These are phyloP conservation scores for Cylas formicarius DNA, from an alignment of 1,140 invertebrate genomes.

Conservation along the genomic window DNA sequence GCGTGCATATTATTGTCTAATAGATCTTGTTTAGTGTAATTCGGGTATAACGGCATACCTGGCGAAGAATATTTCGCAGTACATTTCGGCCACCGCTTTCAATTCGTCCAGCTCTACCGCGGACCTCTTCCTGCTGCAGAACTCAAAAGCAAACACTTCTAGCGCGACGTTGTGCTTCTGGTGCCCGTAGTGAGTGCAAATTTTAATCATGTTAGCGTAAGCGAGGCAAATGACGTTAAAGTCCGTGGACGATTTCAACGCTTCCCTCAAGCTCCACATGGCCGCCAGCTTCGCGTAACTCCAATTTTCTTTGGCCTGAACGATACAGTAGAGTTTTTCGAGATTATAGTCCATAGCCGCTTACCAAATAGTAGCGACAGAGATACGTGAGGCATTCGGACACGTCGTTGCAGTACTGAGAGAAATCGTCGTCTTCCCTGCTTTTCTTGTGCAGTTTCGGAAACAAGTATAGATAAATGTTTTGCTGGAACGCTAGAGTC, in stretches of 20 bases:
- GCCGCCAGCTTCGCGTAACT: conserved; percentile 48
- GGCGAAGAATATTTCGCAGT: conserved; percentile 44
- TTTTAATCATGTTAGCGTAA: conserved; percentile 47
- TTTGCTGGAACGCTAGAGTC: conserved; percentile 29
- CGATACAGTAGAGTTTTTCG: neutral
- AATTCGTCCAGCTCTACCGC: conserved; percentile 43
- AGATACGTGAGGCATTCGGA: conserved; percentile 44
- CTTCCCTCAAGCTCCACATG: conserved; percentile 47
- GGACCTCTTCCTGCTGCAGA: conserved; percentile 41
- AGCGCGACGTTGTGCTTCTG: conserved; percentile 30
- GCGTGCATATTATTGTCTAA: no score
- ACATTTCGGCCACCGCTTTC: conserved; percentile 43
- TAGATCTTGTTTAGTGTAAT: neutral
- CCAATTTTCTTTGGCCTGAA: conserved; percentile 31
- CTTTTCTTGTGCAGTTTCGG: conserved; percentile 14
- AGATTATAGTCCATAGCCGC: conserved; percentile 16
- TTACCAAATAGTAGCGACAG: conserved; percentile 44
- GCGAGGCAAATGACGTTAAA: conserved; percentile 46
- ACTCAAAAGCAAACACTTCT: conserved; percentile 38
- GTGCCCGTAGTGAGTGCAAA: conserved; percentile 26
- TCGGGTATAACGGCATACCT: conserved; percentile 31
- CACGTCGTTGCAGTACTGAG: conserved; percentile 44
- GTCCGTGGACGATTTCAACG: conserved; percentile 43
- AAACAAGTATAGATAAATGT: conserved; percentile 20
- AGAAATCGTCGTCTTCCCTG: conserved; percentile 28